Percentiles rank a stretch among this genome's conserved stretches.
These are phyloP conservation scores for Ellobium chinense DNA, from an alignment of 2,888 invertebrate species.

Conservation along the genomic window DNA sequence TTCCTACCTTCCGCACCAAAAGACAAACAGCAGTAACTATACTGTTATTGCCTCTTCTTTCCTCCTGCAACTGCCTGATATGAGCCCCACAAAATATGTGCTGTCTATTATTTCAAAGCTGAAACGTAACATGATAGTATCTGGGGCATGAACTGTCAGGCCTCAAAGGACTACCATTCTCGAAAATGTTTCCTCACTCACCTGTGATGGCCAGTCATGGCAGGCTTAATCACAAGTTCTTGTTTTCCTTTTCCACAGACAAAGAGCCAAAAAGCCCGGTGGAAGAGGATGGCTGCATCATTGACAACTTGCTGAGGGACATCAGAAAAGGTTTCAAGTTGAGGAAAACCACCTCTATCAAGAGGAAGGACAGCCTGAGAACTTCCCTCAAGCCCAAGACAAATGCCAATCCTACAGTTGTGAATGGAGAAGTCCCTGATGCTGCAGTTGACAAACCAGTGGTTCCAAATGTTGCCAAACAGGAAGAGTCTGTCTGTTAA, in stretches of 20 bases:
- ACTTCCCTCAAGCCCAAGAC: constrained; percentile 21
- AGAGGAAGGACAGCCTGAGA: constrained; percentile 22
- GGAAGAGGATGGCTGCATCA: constrained; percentile 73
- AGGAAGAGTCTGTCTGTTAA: constrained; percentile 27
- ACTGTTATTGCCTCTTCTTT: too few species aligned
- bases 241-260: background rate
- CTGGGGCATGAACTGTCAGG: too few species aligned
- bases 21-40: too few species aligned
- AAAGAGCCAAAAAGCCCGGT: constrained; percentile 51
- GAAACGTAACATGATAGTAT: too few species aligned
- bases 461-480: background rate
- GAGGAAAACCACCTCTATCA: constrained; percentile 56
- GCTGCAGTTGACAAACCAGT: background rate
- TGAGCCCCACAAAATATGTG: too few species aligned
- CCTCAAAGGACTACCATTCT: too few species aligned
- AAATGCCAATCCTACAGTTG: background rate
- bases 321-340: constrained; percentile 71
- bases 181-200: too few species aligned
- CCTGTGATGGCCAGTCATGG: too few species aligned
- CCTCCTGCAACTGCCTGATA: too few species aligned
- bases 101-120: too few species aligned
- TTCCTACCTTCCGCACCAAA: too few species aligned
- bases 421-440: constrained; percentile 1
- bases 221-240: background rate
- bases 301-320: constrained; percentile 72